Evolutionary conservation across 2,888 invertebrate species (phyloP).

Genomic region (Globia sparganii): DNA sequence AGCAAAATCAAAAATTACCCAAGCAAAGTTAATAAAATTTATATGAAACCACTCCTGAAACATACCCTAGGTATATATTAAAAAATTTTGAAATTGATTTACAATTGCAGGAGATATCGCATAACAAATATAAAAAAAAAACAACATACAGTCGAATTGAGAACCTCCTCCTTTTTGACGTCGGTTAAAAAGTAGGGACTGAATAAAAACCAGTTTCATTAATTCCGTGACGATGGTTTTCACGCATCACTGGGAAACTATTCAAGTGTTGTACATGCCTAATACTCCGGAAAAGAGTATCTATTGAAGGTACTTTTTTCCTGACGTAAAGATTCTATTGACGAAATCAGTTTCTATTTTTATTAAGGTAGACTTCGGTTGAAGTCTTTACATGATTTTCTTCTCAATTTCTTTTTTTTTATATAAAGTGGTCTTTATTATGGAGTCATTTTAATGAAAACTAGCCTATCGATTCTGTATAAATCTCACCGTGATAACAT

Average conservation of each 20-base stretch:
- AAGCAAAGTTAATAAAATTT: too few species aligned
- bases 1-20: too few species aligned
- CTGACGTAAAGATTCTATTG: not conserved
- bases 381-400: not conserved
- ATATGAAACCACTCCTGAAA: too few species aligned
- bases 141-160: too few species aligned
- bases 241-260: conserved; percentile 22
- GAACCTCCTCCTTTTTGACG: too few species aligned
- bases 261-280: conserved; percentile 29
- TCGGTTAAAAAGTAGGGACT: too few species aligned
- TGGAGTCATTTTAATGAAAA: not conserved
- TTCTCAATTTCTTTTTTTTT: not conserved
- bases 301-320: not conserved
- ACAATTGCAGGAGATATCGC: too few species aligned
- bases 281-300: conserved; percentile 14
- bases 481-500: too few species aligned
- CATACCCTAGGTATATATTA: too few species aligned
- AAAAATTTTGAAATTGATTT: too few species aligned
- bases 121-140: too few species aligned
- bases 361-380: not conserved
- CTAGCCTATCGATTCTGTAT: too few species aligned
- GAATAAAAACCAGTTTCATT: conserved; percentile 28
- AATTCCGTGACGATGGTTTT: not conserved
- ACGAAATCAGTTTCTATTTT: not conserved
- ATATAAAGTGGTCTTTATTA: not conserved